These are phyloP conservation scores for Odontocolon sp. DNA, from an alignment of 2,888 invertebrate genomes.

Conservation along the genomic window DNA sequence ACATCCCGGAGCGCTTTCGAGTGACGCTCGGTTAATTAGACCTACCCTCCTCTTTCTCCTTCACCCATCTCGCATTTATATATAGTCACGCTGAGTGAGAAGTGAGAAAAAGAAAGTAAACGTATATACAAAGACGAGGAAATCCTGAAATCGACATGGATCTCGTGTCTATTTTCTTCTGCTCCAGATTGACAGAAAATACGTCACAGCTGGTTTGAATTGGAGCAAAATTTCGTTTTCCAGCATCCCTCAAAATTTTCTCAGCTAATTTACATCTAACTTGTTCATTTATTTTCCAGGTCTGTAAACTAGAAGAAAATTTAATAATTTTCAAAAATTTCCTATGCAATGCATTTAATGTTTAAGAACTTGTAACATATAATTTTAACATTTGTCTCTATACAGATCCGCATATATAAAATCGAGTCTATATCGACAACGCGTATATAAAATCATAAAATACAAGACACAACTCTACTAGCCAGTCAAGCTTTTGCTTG, in stretches of 20 bases:
- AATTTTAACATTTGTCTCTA: too few species aligned
- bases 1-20: slow-evolving; percentile 42
- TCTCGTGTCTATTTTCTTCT: slow-evolving; percentile 15
- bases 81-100: background rate
- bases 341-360: too few species aligned
- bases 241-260: background rate
- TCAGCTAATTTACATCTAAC: slow-evolving; percentile 3
- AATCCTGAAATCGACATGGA: slow-evolving; percentile 5
- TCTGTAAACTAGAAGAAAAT: background rate
- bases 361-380: too few species aligned
- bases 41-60: background rate
- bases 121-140: background rate
- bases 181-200: slow-evolving; percentile 8
- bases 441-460: too few species aligned
- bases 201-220: background rate
- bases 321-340: background rate
- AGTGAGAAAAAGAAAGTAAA: slow-evolving; percentile 7
- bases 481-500: slow-evolving; percentile 32
- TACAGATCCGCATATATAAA: too few species aligned
- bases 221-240: background rate
- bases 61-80: background rate
- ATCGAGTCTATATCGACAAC: too few species aligned
- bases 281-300: background rate
- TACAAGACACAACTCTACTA: too few species aligned
- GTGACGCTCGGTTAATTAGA: slow-evolving; percentile 59